Conservation (phyloP, 2,113 vertebrate species). For the Scomber scombrus region DNA sequence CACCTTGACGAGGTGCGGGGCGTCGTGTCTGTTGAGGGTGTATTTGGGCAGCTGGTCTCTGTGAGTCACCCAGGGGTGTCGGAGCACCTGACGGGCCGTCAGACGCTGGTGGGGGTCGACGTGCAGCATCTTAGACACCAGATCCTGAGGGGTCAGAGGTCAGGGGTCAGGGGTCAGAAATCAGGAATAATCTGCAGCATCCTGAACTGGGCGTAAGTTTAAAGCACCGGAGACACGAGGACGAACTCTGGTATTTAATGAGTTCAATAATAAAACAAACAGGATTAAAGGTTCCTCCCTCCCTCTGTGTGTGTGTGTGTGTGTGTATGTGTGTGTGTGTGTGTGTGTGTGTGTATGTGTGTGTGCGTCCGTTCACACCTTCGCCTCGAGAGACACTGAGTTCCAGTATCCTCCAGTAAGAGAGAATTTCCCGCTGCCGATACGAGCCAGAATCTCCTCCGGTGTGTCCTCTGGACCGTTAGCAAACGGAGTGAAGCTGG, state of each 20-base stretch:
- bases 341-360: background rate
- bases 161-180: background rate
- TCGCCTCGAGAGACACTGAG: constrained; percentile 93
- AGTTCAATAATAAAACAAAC: too few relatives aligned
- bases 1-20: constrained; percentile 93
- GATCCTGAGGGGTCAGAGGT: constrained; percentile 84
- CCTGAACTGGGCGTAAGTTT: too few relatives aligned
- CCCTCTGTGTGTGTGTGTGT: too few relatives aligned
- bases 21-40: constrained; percentile 92
- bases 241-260: too few relatives aligned
- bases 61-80: constrained; percentile 95
- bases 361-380: constrained; percentile 82
- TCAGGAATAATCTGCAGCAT: too few relatives aligned
- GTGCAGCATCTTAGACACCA: constrained; percentile 97
- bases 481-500: constrained; percentile 94
- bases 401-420: constrained; percentile 97
- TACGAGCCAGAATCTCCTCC: constrained; percentile 93
- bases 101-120: constrained; percentile 95
- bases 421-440: constrained; percentile 96
- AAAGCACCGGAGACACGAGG: too few relatives aligned
- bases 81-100: constrained; percentile 94
- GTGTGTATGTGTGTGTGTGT: background rate
- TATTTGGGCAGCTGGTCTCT: constrained; percentile 92
- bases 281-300: too few relatives aligned
- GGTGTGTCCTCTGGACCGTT: constrained; percentile 97